Evolutionary conservation across 2,113 vertebrate species (phyloP), one percentile per base, ranked within the genome.

Genomic region (Pluvianellus socialis): DNA sequence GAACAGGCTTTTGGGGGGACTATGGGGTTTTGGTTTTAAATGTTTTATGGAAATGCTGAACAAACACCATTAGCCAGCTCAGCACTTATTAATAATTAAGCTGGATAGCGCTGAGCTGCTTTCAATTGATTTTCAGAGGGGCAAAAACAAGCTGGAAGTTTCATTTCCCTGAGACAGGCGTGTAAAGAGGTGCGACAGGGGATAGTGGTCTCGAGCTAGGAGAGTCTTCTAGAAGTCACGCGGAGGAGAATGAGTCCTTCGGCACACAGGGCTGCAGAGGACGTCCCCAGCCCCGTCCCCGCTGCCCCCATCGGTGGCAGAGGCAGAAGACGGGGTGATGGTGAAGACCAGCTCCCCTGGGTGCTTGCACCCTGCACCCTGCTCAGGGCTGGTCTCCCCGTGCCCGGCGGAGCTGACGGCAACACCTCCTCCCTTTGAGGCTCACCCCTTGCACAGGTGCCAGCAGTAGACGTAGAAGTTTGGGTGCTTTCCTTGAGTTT

Each of bases 51-150:
- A 95, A 94, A 96, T 53, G 6, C 42, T 96, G 91, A 79, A 89
- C 89, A 98, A 97, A 96, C 72, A 97, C 33, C 75, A 86, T 94
- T 86, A 97, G 74, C 87, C 91, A 88, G 86, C 67, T 79, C 62
- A 68, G 30, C 18, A 30, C 56, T 75, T 81, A 94, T 96, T 96
- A 98, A 97, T 97, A 95, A 97, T 94, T 95, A 85, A 97, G 7
- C 92, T 74, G 65, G 88, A 66, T 65, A 82, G 53, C 82, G 84
- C 58, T 1, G 4, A 86, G 93, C 81, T 91, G 86, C 23, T 95
- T 95, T 80, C 62, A 35, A 76, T 86, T 96, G 96, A 97, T 94
- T 98, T 97, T 86, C 59, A 88, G 76, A 80, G 58, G 19, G 26
- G 13, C 32, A 63, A 52, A 71, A 95, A n/a, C 61, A 90, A 59